These are phyloP conservation scores for Sicus ferrugineus DNA, from an alignment of 2,888 invertebrate species.

Conservation along the genomic window DNA sequence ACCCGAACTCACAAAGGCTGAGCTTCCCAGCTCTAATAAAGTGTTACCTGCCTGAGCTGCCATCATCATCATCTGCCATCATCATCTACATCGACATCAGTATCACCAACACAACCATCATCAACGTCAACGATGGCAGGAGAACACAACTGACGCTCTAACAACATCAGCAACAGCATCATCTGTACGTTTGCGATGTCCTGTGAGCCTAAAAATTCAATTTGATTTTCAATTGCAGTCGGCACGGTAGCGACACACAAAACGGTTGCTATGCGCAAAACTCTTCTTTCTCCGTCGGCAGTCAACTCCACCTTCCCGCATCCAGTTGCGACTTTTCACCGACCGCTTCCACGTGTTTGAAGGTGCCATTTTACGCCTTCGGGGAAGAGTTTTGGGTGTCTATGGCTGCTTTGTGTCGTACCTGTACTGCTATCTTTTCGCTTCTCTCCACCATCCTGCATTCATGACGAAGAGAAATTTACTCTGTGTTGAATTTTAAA, in stretches of 20 bases:
- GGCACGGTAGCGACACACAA: not conserved
- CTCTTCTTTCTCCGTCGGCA: not conserved
- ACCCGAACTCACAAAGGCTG: not conserved
- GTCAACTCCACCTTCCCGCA: too few relatives aligned
- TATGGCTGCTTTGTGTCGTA: too few relatives aligned
- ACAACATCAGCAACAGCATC: not conserved
- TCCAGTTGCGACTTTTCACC: not conserved
- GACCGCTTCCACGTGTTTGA: too few relatives aligned
- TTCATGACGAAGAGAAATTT: too few relatives aligned
- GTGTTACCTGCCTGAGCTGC: slow-evolving; percentile 11
- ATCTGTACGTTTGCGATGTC: too few relatives aligned
- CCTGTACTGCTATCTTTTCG: too few relatives aligned
- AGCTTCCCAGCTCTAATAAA: not conserved
- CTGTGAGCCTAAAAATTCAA: slow-evolving; percentile 18
- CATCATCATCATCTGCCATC: not conserved
- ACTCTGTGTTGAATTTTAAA: too few relatives aligned
- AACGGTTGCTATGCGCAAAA: not conserved
- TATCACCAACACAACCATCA: not conserved
- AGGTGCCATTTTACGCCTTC: too few relatives aligned
- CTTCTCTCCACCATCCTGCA: too few relatives aligned
- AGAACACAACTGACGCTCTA: not conserved
- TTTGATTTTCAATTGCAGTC: not conserved
- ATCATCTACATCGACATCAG: not conserved
- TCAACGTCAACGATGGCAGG: slow-evolving; percentile 3
- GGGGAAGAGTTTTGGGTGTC: too few relatives aligned